Percentiles rank a stretch among this genome's conserved stretches.
phyloP scores from a whole-genome alignment of 2,888 invertebrate species.

The Allolobophora icterica region DNA sequence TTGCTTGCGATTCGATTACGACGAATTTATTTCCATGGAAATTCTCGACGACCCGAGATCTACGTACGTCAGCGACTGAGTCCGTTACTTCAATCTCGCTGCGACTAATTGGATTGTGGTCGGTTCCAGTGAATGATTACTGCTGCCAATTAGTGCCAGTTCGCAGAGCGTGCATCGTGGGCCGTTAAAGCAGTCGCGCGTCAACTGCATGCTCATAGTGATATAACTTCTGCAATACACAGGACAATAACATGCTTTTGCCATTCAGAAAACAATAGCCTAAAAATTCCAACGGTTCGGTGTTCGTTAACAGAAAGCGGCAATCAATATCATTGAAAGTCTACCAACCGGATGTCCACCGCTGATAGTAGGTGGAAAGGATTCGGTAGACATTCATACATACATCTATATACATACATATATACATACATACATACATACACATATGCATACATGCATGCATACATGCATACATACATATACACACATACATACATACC shows the following conservation, averaged over 20 bases:
- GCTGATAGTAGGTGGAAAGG: not conserved
- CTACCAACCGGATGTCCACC: not conserved
- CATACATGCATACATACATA: too few species aligned
- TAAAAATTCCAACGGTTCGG: not conserved
- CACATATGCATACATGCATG: too few species aligned
- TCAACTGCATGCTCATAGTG: not conserved
- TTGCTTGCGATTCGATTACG: not conserved
- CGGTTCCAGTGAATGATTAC: not conserved
- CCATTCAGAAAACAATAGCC: not conserved
- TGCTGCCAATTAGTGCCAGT: not conserved
- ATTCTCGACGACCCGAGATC: not conserved
- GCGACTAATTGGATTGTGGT: not conserved
- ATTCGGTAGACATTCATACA: not conserved
- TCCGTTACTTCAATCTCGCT: not conserved
- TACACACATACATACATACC: too few species aligned
- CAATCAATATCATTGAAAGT: not conserved
- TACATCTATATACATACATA: not conserved
- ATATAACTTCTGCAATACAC: not conserved
- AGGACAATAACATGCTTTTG: not conserved
- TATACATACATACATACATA: too few species aligned
- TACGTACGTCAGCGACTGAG: not conserved
- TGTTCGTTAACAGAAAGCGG: not conserved
- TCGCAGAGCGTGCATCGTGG: not conserved
- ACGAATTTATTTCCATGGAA: not conserved
- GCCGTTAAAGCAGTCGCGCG: not conserved